A percentile compares a stretch with the other conserved stretches of the same genome.
These are phyloP conservation scores for Ptychobarbus kaznakovi DNA, from an alignment of 2,797 vertebrate species.

Conservation along the genomic window DNA sequence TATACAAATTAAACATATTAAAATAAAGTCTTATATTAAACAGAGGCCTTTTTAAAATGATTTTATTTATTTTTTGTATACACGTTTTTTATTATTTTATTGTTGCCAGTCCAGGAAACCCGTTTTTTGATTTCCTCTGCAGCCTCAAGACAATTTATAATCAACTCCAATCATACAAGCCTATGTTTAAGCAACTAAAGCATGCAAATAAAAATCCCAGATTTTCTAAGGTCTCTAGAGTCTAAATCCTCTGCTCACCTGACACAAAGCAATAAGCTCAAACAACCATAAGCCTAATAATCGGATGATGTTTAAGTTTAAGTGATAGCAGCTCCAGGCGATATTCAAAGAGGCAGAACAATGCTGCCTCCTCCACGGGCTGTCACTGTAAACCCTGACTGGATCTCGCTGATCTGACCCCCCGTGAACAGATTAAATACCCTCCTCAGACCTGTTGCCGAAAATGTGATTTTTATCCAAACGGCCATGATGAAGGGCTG, in stretches of 20 bases:
- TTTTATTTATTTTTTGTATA: neutral
- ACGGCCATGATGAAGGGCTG: constrained; percentile 69
- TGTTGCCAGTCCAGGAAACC: neutral
- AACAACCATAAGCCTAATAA: constrained; percentile 87
- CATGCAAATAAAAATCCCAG: constrained; percentile 52
- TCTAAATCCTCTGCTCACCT: constrained; percentile 78
- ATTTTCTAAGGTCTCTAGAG: constrained; percentile 42
- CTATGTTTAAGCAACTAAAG: constrained; percentile 50
- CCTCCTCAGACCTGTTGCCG: constrained; percentile 81
- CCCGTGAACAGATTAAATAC: constrained; percentile 79
- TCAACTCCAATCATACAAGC: constrained; percentile 48
- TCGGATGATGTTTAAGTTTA: constrained; percentile 85
- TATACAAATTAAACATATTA: neutral
- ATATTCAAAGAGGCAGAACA: constrained; percentile 81
- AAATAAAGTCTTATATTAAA: neutral
- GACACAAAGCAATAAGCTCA: constrained; percentile 84
- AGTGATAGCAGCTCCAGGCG: constrained; percentile 82
- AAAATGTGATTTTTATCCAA: constrained; percentile 74
- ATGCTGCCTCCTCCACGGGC: constrained; percentile 82
- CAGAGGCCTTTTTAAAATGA: neutral
- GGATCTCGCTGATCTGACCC: constrained; percentile 65
- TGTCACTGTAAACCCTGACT: constrained; percentile 72
- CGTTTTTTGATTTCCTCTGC: constrained; percentile 28
- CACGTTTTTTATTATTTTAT: neutral
- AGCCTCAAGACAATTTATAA: constrained; percentile 52